Evolutionary conservation across 2,113 vertebrate species (phyloP).

Genomic region (Montifringilla adamsi): DNA sequence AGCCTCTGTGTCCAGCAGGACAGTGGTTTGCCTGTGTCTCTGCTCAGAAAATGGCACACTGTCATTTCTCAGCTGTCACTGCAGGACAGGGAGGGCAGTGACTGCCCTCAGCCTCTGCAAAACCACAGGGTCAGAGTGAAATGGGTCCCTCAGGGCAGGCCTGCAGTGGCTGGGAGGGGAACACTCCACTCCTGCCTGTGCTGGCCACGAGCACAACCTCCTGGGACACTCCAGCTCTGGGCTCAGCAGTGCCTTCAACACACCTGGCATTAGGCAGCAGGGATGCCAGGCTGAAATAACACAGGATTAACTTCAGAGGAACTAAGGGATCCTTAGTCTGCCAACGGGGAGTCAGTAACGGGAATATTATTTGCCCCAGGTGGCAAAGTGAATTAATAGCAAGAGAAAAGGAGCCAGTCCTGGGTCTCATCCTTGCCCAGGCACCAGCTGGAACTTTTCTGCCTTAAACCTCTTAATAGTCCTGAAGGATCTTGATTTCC

Average conservation of each 20-base stretch:
- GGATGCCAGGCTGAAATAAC: neutral
- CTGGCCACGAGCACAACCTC: rapidly evolving
- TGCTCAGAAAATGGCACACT: neutral
- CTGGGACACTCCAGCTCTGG: neutral
- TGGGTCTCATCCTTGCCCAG: neutral
- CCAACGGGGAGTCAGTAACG: neutral
- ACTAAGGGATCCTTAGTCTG: neutral
- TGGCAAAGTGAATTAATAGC: neutral
- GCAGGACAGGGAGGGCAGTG: neutral
- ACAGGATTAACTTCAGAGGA: neutral
- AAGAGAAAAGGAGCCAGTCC: neutral
- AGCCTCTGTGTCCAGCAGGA: too few relatives aligned
- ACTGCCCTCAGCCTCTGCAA: neutral
- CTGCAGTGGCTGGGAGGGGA: neutral
- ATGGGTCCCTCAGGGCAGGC: rapidly evolving
- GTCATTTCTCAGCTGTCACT: neutral
- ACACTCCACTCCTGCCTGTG: neutral
- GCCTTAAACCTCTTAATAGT: neutral
- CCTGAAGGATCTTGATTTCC: neutral
- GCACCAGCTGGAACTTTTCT: neutral
- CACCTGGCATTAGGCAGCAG: neutral
- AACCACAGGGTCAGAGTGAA: neutral
- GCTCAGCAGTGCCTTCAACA: neutral
- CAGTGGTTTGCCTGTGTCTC: neutral
- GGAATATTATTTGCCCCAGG: neutral